Conservation (phyloP, 2,888 invertebrate species). For the Spodoptera picta region DNA sequence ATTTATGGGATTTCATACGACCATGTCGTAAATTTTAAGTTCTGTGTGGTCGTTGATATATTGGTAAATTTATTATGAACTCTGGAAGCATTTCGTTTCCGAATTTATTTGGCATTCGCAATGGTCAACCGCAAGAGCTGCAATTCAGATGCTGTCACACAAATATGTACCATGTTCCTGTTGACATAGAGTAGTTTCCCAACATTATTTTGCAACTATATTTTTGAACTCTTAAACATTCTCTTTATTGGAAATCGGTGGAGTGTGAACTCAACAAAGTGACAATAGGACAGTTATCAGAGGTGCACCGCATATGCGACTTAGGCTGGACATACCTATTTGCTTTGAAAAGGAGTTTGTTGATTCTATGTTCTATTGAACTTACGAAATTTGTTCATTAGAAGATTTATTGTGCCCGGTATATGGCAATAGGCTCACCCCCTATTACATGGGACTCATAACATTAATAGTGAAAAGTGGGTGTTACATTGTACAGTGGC, state of each 20-base stretch:
- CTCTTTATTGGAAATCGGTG: constrained; percentile 24
- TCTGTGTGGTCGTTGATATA: constrained; percentile 54
- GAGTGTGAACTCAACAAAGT: constrained; percentile 32
- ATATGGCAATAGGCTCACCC: no score
- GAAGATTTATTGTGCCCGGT: no score
- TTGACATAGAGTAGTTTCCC: constrained; percentile 1
- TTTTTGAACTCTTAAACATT: constrained; percentile 22
- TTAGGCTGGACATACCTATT: background rate
- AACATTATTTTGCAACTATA: background rate
- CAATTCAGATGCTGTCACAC: constrained; percentile 10
- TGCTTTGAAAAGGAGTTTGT: no score
- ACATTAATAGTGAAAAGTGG: no score
- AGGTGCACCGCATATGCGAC: background rate
- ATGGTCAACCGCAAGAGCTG: constrained; percentile 47
- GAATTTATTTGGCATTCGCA: constrained; percentile 61
- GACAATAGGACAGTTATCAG: constrained; percentile 25
- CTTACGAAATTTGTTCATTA: no score
- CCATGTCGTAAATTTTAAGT: constrained; percentile 58
- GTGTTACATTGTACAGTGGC: no score
- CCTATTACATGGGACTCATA: no score
- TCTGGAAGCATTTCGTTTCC: constrained; percentile 57
- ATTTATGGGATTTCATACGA: constrained; percentile 56
- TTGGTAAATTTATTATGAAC: constrained; percentile 59
- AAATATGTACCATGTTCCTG: constrained; percentile 25
- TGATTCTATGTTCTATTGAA: no score